Evolutionary conservation across 2,797 vertebrate genomes (phyloP).

Genomic region (Limnodromus scolopaceus): DNA sequence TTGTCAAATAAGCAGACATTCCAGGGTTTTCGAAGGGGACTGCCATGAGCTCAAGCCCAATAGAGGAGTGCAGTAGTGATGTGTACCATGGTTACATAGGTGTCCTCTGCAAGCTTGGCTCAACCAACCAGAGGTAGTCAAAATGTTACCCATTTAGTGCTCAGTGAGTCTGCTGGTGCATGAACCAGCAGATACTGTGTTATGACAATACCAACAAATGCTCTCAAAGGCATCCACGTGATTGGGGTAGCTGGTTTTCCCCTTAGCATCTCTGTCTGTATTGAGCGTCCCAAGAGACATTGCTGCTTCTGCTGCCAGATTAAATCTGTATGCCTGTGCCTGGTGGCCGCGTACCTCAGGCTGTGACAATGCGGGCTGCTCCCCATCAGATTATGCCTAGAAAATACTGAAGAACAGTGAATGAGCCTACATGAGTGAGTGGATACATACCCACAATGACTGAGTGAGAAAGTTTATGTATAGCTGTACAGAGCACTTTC

Average conservation of each 20-base stretch:
- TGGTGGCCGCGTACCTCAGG: neutral
- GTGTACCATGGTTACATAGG: neutral
- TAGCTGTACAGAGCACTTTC: neutral
- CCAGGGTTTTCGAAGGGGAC: neutral
- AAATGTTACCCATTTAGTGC: neutral
- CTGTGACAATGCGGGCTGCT: neutral
- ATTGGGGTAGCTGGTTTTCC: neutral
- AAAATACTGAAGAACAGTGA: neutral
- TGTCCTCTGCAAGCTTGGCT: neutral
- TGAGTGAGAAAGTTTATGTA: fast-evolving
- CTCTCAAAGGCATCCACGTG: fast-evolving
- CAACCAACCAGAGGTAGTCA: neutral
- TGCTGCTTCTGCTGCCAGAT: neutral
- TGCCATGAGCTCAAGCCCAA: neutral
- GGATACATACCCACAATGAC: neutral
- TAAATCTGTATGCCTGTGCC: neutral
- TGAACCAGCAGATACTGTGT: neutral
- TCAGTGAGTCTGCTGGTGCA: neutral
- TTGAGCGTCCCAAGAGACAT: neutral
- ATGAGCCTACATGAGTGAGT: neutral
- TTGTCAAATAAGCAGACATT: neutral
- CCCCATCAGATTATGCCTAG: neutral
- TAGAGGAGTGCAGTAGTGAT: neutral
- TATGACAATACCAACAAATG: neutral
- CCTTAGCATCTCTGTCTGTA: neutral